Base-by-base conservation (phyloP, 1,140 invertebrate species). In the Tribolium madens region DNA sequence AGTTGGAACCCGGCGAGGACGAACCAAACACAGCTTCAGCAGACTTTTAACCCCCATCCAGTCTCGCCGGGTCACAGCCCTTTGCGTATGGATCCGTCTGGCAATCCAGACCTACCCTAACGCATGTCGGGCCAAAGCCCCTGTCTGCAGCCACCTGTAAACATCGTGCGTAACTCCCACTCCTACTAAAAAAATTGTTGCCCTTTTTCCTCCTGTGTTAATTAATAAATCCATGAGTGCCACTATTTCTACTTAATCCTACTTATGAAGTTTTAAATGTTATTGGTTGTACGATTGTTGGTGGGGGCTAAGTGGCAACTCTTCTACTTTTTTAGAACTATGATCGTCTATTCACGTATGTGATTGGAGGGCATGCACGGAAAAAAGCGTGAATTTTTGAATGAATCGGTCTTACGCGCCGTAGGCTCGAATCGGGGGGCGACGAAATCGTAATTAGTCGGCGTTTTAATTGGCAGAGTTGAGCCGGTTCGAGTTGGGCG, bases 51-150 rank as follows among this genome's bases (percentile, higher is more conserved):
- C 21, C 73, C 50, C 57, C 57, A 71, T 50, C 15, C 47, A 76
- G 74, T 76, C 74, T 76, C 64, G 74, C 74, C 74, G 50, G 74
- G 74, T 76, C 74, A 76, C 46, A 76, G 74, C 57, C 74, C 74
- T 69, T 57, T 69, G 74, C 73, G 52, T 75, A 76, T 81, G 81
- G 86, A 86, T 87, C 86, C 86, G 86, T 86, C 73, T 83, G 84
- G 85, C 73, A 33, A 84, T 87, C 86, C 85, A 85, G 86, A 85
- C 85, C 83, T 85, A 86, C 83, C 85, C 84, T 85, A 82, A 84
- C 81, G 74, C 78, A 80, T 77, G 57, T 72, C 79, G 83, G 74
- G 78, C 83, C 81, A 80, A 78, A 80, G 75, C 76, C 83, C 80
- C 86, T 31, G 50, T 42, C 50, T 74, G 52, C 72, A 53, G 72